Percentiles rank a stretch among this genome's conserved stretches.
These are phyloP conservation scores for Abrostola triplasia DNA, from an alignment of 2,888 invertebrate species.

Conservation along the genomic window DNA sequence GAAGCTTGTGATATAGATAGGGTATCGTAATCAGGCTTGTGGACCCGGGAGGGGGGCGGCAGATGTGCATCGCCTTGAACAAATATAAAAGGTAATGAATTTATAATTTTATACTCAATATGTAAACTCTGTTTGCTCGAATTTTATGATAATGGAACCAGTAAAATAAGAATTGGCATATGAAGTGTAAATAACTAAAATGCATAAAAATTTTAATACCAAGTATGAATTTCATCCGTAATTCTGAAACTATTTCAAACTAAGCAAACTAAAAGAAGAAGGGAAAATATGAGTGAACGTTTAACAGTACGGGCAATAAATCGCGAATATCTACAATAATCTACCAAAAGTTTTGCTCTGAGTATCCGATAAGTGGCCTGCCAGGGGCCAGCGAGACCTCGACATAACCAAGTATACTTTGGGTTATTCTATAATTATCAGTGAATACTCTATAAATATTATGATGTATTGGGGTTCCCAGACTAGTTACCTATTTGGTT, in stretches of 20 bases:
- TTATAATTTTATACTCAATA: not conserved
- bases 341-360: slow-evolving; percentile 58
- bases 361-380: slow-evolving; percentile 18
- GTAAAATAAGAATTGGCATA: not conserved
- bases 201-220: not conserved
- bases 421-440: not conserved
- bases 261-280: not conserved
- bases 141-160: not conserved
- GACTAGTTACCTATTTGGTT: not conserved
- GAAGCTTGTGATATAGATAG: slow-evolving; percentile 87
- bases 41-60: slow-evolving; percentile 71
- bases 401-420: not conserved
- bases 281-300: slow-evolving; percentile 19
- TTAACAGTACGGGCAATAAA: slow-evolving; percentile 60
- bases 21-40: slow-evolving; percentile 68
- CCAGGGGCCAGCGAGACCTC: slow-evolving; percentile 10
- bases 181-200: not conserved
- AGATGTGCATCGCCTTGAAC: slow-evolving; percentile 60
- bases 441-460: not conserved
- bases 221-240: not conserved
- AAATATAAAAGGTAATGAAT: slow-evolving; percentile 51
- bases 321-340: slow-evolving; percentile 74
- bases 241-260: not conserved
- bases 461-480: not conserved
- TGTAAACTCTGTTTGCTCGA: not conserved